Evolutionary conservation across 2,888 invertebrate genomes (phyloP).

Genomic region (Spodoptera exigua): DNA sequence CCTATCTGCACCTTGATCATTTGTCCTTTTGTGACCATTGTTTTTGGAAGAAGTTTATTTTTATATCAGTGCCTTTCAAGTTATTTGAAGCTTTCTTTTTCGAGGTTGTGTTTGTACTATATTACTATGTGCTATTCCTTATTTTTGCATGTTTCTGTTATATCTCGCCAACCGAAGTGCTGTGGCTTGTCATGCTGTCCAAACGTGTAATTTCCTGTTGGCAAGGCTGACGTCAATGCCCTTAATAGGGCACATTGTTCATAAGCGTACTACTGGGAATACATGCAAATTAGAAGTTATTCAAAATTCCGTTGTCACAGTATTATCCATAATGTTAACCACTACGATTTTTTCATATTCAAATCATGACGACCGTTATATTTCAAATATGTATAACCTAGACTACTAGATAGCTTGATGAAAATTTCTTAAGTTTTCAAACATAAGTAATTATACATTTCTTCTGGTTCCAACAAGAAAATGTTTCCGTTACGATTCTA

Average conservation of each 20-base stretch:
- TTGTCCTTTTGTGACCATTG: constrained; percentile 18
- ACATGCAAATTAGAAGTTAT: constrained; percentile 29
- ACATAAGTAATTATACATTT: too few relatives aligned
- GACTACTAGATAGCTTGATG: too few relatives aligned
- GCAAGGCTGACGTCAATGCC: constrained; percentile 33
- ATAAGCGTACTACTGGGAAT: constrained; percentile 21
- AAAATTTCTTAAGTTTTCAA: too few relatives aligned
- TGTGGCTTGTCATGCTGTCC: constrained; percentile 13
- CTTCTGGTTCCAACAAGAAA: background rate
- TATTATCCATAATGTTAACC: constrained; percentile 1
- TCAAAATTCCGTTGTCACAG: constrained; percentile 1
- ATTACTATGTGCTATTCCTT: background rate
- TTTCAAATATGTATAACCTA: too few relatives aligned
- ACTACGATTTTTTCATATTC: constrained; percentile 1
- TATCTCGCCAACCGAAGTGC: background rate
- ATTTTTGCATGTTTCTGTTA: background rate
- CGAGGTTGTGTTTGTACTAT: constrained; percentile 4
- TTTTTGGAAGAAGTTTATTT: constrained; percentile 12
- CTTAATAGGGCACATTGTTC: constrained; percentile 43
- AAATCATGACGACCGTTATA: background rate
- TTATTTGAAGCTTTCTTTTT: constrained; percentile 5
- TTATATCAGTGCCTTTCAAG: background rate
- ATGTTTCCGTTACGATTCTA: background rate
- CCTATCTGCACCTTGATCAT: constrained; percentile 19
- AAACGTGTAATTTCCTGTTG: constrained; percentile 39